A percentile compares a stretch with the other conserved stretches of the same genome.
phyloP scores from a whole-genome alignment of 1,140 invertebrate species.

The Plectrocnemia conspersa region DNA sequence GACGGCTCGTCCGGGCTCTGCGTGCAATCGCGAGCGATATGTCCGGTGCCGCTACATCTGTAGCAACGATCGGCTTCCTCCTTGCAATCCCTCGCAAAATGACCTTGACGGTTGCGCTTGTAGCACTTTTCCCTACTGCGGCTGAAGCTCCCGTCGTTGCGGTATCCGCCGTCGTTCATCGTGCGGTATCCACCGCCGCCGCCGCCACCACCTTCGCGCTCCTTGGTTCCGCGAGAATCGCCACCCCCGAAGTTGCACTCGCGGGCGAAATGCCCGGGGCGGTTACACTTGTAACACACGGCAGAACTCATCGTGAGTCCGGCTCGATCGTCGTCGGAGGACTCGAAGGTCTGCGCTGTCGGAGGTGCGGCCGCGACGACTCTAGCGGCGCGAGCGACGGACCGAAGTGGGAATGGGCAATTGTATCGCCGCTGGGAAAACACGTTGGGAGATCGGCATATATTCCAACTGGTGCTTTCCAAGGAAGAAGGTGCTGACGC shows the following conservation, averaged over 20 bases:
- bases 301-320: constrained; percentile 66
- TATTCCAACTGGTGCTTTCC: no score
- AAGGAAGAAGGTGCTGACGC: no score
- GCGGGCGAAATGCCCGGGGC: constrained; percentile 79
- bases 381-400: no score
- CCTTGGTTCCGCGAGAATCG: constrained; percentile 49
- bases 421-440: no score
- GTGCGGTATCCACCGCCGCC: constrained; percentile 54
- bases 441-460: no score
- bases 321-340: no score
- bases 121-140: constrained; percentile 76
- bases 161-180: constrained; percentile 39
- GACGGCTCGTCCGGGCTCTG: constrained; percentile 73
- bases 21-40: constrained; percentile 86
- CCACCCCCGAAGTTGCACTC: constrained; percentile 71
- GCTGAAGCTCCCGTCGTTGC: constrained; percentile 44
- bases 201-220: constrained; percentile 48
- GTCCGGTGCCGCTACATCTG: constrained; percentile 75
- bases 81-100: constrained; percentile 89
- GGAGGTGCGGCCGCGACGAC: no score
- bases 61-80: constrained; percentile 78
- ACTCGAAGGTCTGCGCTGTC: no score
- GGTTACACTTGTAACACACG: constrained; percentile 87
- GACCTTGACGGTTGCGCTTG: constrained; percentile 90
- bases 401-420: no score